Percentiles rank a stretch among this genome's conserved stretches.
These are phyloP conservation scores for Bombus consobrinus DNA, from an alignment of 1,140 invertebrate species.

Conservation along the genomic window DNA sequence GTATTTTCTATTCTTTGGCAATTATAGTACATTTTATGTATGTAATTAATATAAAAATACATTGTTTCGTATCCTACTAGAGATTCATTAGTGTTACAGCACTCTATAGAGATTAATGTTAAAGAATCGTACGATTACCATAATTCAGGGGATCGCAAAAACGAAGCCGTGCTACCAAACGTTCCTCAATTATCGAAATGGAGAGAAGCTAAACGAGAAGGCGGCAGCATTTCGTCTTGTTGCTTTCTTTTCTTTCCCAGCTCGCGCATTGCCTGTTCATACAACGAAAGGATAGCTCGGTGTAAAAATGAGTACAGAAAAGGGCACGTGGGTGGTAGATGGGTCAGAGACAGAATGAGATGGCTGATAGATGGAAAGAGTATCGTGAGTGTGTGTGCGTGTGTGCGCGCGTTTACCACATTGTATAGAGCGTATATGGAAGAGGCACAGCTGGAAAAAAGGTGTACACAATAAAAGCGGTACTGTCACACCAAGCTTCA, in stretches of 20 bases:
- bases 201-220: conserved; percentile 50
- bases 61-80: neutral
- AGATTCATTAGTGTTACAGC: neutral
- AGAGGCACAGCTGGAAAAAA: conserved; percentile 32
- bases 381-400: conserved; percentile 12
- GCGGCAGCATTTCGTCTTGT: conserved; percentile 30
- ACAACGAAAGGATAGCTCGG: conserved; percentile 48
- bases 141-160: conserved; percentile 16
- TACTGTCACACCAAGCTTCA: conserved; percentile 33
- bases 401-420: neutral
- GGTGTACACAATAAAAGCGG: conserved; percentile 37
- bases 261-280: conserved; percentile 15
- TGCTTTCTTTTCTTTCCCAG: conserved; percentile 17
- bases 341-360: conserved; percentile 60
- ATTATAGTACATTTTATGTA: no score
- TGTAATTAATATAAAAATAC: neutral
- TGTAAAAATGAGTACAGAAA: conserved; percentile 57
- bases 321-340: conserved; percentile 54
- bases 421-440: conserved; percentile 16
- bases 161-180: conserved; percentile 3
- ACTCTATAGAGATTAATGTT: conserved; percentile 10
- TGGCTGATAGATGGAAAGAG: conserved; percentile 63
- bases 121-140: conserved; percentile 1
- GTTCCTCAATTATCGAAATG: conserved; percentile 58
- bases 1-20: neutral